Percentiles rank a stretch among this genome's conserved stretches.
Conservation (phyloP, 2,113 vertebrate genomes). For the Gymnarchus niloticus region DNA sequence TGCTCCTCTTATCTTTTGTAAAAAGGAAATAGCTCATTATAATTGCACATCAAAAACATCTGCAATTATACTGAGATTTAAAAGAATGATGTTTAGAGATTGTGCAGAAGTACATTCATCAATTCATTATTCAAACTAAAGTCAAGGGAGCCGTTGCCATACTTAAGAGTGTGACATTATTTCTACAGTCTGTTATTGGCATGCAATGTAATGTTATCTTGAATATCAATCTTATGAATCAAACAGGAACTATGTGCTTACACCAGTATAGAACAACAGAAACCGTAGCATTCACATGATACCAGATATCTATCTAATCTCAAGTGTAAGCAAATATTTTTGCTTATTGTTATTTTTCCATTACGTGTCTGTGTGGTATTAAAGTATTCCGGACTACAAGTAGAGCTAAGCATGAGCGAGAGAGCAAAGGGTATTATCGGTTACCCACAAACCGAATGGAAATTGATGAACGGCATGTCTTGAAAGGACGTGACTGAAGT, state of each 20-base stretch:
- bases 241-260: background rate
- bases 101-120: background rate
- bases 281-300: background rate
- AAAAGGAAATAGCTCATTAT: background rate
- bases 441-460: slow-evolving; percentile 49
- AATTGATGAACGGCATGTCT: slow-evolving; percentile 67
- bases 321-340: background rate
- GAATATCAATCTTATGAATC: background rate
- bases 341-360: background rate
- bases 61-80: background rate
- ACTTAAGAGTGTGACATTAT: slow-evolving; percentile 8
- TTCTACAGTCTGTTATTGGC: background rate
- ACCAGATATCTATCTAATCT: background rate
- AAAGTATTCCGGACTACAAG: slow-evolving; percentile 28
- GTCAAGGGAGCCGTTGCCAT: background rate
- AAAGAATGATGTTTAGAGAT: background rate
- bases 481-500: slow-evolving; percentile 62
- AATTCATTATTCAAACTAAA: background rate
- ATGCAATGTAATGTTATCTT: slow-evolving; percentile 2
- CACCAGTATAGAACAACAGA: background rate
- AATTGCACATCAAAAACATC: background rate
- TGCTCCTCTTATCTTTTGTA: background rate
- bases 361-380: background rate
- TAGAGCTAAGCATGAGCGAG: slow-evolving; percentile 48
- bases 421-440: slow-evolving; percentile 49